A percentile compares a stretch with the other conserved stretches of the same genome.
Evolutionary conservation across 2,888 invertebrate species (phyloP).

Genomic region (Hypsopygia costalis): DNA sequence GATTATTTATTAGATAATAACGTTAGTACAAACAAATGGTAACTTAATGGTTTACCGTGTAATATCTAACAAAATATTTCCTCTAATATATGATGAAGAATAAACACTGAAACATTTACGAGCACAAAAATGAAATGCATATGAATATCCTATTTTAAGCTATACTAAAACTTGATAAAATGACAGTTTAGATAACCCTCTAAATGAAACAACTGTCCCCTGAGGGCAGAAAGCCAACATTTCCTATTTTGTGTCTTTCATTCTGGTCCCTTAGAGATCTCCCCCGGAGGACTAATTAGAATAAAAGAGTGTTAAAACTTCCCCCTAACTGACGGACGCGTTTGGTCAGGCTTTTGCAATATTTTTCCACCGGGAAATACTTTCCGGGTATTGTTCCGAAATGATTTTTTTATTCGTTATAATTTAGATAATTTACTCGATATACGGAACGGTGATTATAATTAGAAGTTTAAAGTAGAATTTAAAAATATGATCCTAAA

Average conservation of each 20-base stretch:
- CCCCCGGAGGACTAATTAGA: conserved; percentile 62
- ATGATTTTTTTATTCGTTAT: too few species aligned
- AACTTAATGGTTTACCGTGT: too few species aligned
- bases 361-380: conserved; percentile 26
- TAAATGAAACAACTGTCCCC: conserved; percentile 48
- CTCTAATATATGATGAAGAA: too few species aligned
- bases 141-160: conserved; percentile 5
- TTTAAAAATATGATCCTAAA: too few species aligned
- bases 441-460: too few species aligned
- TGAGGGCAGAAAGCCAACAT: conserved; percentile 33
- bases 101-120: too few species aligned
- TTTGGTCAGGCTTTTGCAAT: conserved; percentile 40
- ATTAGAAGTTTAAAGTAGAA: too few species aligned
- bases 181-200: conserved; percentile 32
- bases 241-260: conserved; percentile 35
- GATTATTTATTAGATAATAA: too few species aligned
- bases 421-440: too few species aligned
- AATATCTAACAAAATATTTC: too few species aligned
- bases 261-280: conserved; percentile 42
- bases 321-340: conserved; percentile 48
- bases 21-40: too few species aligned
- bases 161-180: conserved; percentile 21
- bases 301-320: conserved; percentile 73
- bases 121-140: conserved; percentile 21
- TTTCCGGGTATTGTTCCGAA: conserved; percentile 11